These are phyloP conservation scores for Plodia interpunctella DNA, from an alignment of 1,140 invertebrate genomes.

Conservation along the genomic window DNA sequence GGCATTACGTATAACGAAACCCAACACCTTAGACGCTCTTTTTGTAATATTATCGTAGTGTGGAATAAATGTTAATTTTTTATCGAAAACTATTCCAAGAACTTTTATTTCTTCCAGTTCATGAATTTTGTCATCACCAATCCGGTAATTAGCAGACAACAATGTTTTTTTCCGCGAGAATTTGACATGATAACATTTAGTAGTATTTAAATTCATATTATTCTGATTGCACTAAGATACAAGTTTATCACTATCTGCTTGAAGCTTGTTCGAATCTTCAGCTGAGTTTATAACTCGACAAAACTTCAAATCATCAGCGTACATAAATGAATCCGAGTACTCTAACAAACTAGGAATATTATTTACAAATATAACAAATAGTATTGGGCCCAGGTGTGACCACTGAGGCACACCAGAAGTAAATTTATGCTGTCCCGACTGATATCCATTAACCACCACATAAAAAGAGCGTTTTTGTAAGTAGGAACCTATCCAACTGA, in stretches of 20 bases:
- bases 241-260: slow-evolving; percentile 10
- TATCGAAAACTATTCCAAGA: slow-evolving; percentile 13
- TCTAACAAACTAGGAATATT: slow-evolving; percentile 8
- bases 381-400: too few species aligned
- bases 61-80: slow-evolving; percentile 14
- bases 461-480: too few species aligned
- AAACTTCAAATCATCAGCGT: slow-evolving; percentile 19
- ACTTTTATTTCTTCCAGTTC: slow-evolving; percentile 6
- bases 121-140: neutral
- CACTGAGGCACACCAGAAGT: too few species aligned
- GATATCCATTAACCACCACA: too few species aligned
- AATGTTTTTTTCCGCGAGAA: neutral
- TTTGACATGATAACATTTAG: slow-evolving; percentile 8
- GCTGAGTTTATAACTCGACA: slow-evolving; percentile 9
- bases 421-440: too few species aligned
- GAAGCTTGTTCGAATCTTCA: slow-evolving; percentile 4
- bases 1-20: slow-evolving; percentile 17
- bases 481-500: too few species aligned
- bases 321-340: slow-evolving; percentile 14
- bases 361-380: slow-evolving; percentile 17
- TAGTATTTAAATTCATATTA: slow-evolving; percentile 2
- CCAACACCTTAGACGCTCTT: slow-evolving; percentile 12
- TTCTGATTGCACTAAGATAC: too few species aligned
- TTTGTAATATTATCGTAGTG: slow-evolving; percentile 13
- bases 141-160: neutral